Evolutionary conservation across 2,888 invertebrate genomes (phyloP).

Genomic region (Pinctada fucata): DNA sequence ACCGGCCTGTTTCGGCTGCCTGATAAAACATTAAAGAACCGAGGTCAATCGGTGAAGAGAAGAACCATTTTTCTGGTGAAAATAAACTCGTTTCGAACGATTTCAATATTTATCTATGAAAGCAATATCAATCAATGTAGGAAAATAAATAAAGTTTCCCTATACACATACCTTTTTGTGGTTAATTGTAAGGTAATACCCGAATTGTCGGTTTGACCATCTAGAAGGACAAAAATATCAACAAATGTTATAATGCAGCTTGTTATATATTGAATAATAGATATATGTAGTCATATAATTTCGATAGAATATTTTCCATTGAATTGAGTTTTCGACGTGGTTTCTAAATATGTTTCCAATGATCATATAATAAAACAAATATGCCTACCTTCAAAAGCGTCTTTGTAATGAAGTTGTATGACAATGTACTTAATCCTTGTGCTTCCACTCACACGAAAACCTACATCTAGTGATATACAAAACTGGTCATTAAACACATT

Average conservation of each 20-base stretch:
- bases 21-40: conserved; percentile 44
- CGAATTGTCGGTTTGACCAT: conserved; percentile 57
- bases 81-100: too few species aligned
- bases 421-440: conserved; percentile 79
- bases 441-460: conserved; percentile 78
- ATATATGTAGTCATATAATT: too few species aligned
- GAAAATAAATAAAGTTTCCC: background rate
- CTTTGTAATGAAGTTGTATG: conserved; percentile 79
- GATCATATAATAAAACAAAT: too few species aligned
- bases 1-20: conserved; percentile 63
- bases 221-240: conserved; percentile 40
- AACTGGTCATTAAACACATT: background rate
- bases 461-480: conserved; percentile 74
- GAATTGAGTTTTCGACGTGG: too few species aligned
- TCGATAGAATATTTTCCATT: too few species aligned
- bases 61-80: too few species aligned
- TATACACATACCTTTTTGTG: conserved; percentile 46
- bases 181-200: conserved; percentile 65
- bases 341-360: too few species aligned
- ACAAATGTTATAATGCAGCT: too few species aligned
- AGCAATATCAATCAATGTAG: too few species aligned
- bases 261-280: too few species aligned
- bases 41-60: too few species aligned
- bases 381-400: conserved; percentile 54
- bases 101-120: too few species aligned